Base-by-base conservation (phyloP, 2,888 invertebrate species). In the Stenoptilia bipunctidactyla region DNA sequence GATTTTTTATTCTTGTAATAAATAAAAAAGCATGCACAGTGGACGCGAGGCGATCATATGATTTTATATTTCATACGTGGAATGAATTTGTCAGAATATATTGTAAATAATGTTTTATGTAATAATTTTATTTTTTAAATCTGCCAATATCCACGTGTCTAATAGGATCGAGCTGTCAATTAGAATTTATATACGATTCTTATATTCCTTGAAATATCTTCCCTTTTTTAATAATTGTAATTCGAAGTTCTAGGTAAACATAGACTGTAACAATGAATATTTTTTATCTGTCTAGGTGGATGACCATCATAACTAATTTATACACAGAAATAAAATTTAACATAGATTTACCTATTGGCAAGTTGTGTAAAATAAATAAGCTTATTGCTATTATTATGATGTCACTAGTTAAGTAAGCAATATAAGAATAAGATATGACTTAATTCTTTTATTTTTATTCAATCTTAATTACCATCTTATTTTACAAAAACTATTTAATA, bases 391-490 rank as follows among this genome's bases (percentile, higher is more conserved):
- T 74, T 80, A 79, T 75, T 76, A 82, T 75, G 67, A 76, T 82
- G 82, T 83, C 83, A 80, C 80, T 82, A 84, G 80, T 82, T 83
- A 82, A 72, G 79, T 84, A 84, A 85, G 82, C 82, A 84, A 83
- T 82, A 80, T 82, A 82, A 82, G 80, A 76, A 79, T 84, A 82
- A 83, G 83, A 64, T n/a, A n/a, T 77, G 77, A 62, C 61, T 42
- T 45, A 45, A 56, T 59, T 65, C 62, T 66, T 69, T 69, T 50
- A 50, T 69, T 55, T 67, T 57, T 8, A 20, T 20, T n/a, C n/a
- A n/a, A n/a, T n/a, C n/a, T n/a, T n/a, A n/a, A n/a, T n/a, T n/a
- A n/a, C n/a, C n/a, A n/a, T n/a, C n/a, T n/a, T n/a, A n/a, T n/a
- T n/a, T n/a, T n/a, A n/a, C n/a, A n/a, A n/a, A n/a, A n/a, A n/a